Base-by-base conservation (phyloP, 2,888 invertebrate genomes). In the Aspidiotus destructor region DNA sequence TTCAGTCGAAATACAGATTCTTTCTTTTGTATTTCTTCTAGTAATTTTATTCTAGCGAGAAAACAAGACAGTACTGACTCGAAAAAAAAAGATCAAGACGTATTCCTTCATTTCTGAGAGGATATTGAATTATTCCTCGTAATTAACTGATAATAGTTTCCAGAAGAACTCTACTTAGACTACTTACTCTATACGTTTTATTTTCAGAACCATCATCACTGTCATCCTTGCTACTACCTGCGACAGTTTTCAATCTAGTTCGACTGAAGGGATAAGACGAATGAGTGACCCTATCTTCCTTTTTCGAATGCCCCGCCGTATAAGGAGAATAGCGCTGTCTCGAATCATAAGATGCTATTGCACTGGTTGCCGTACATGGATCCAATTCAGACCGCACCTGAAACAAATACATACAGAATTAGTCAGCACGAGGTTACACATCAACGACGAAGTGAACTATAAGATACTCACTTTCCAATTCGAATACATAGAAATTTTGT, bases 401-500 rank as follows among this genome's bases (percentile, higher is more conserved):
- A 79, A 78, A 70, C 41, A 62, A 10, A 60, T 16, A 52, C 8
- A n/a, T 13, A 16, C 28, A 28, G 28, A 28, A 28, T 28, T 28
- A 28, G 28, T 28, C 10, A 11, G 16, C 17, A 10, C 2, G 11
- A 10, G 52, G 11, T 2, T 15, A 11, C 9, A 16, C 58, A 40
- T 17, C 7, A 58, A 40, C 16, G 8, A 58, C 13, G 11, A 60
- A n/a, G 13, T 7, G 3, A 41, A 60, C 41, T 11, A 16, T 42
- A 40, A 28, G 28, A 5, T 13, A 3, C 11, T 81, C 76, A 87
- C 86, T 80, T 87, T 87, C 91, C 96, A 97, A 77, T 95, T 94
- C 65, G 94, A 94, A 77, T 97, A 97, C 96, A 97, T 97, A 55
- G 95, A 96, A 67, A 96, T 79, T 74, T 89, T 90, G 75, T 90